These are phyloP conservation scores for Megalops cyprinoides DNA, from an alignment of 2,797 vertebrate genomes.

Conservation along the genomic window DNA sequence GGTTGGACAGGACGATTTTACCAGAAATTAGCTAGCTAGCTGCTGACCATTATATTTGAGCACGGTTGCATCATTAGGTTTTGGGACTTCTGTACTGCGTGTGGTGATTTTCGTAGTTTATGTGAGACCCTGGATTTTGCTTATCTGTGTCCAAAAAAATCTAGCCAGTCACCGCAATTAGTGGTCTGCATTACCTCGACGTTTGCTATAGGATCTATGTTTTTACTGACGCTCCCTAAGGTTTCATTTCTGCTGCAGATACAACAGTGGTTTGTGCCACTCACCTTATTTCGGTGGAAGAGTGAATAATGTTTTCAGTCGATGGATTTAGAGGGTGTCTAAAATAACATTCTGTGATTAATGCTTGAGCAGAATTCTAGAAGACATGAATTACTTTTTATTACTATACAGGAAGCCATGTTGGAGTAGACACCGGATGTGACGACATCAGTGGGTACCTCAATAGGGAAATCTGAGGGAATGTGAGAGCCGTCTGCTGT, in stretches of 20 bases:
- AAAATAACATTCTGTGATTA: neutral
- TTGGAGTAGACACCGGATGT: conserved; percentile 69
- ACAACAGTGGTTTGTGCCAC: conserved; percentile 23
- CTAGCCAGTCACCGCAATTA: neutral
- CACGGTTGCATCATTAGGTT: neutral
- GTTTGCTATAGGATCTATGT: conserved; percentile 61
- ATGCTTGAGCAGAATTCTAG: conserved; percentile 30
- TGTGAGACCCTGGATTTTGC: neutral
- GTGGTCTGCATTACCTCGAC: conserved; percentile 53
- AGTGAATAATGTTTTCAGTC: neutral
- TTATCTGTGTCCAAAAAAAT: conserved; percentile 3
- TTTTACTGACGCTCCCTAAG: conserved; percentile 77
- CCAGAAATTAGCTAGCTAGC: neutral
- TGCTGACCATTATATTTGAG: too few species aligned
- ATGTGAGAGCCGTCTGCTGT: neutral
- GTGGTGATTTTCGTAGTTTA: neutral
- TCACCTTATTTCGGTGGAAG: conserved; percentile 20
- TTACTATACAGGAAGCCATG: conserved; percentile 64
- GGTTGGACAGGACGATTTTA: neutral
- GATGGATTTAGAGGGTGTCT: neutral
- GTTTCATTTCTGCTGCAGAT: conserved; percentile 32
- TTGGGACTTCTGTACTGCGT: neutral
- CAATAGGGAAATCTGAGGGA: neutral
- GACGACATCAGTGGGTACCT: conserved; percentile 48
- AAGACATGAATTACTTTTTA: conserved; percentile 54